Evolutionary conservation across 1,140 invertebrate genomes (phyloP).

Genomic region (Penaeus indicus): DNA sequence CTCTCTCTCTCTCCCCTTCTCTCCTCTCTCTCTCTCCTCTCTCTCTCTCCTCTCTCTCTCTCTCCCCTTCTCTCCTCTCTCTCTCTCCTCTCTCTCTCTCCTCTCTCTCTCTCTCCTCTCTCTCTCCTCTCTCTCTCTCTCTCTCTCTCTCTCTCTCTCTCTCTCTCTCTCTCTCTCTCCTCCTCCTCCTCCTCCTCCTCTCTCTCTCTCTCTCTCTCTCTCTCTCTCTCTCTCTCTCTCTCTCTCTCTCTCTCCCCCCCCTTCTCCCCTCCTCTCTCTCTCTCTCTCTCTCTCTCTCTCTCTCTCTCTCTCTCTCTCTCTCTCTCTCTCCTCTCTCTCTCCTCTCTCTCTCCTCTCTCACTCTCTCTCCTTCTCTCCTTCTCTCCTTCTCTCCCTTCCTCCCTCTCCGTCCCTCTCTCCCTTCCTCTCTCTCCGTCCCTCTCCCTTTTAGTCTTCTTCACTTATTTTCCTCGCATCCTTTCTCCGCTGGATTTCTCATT

Average conservation of each 20-base stretch:
- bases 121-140: neutral
- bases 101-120: neutral
- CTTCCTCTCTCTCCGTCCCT: neutral
- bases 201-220: neutral
- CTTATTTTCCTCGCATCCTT: neutral
- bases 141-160: neutral
- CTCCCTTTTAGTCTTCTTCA: neutral
- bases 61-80: neutral
- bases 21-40: no score
- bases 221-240: neutral
- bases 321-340: neutral
- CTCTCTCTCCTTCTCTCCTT: neutral
- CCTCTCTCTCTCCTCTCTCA: neutral
- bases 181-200: neutral
- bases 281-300: neutral
- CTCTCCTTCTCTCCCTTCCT: neutral
- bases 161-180: neutral
- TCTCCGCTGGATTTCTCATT: neutral
- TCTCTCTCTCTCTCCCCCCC: neutral
- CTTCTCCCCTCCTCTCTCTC: neutral
- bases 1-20: no score
- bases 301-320: constrained; percentile 3
- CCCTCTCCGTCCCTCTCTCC: neutral
- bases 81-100: neutral
- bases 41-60: neutral